Conservation (phyloP, 2,113 vertebrate genomes). For the Cyprinodon variegatus region DNA sequence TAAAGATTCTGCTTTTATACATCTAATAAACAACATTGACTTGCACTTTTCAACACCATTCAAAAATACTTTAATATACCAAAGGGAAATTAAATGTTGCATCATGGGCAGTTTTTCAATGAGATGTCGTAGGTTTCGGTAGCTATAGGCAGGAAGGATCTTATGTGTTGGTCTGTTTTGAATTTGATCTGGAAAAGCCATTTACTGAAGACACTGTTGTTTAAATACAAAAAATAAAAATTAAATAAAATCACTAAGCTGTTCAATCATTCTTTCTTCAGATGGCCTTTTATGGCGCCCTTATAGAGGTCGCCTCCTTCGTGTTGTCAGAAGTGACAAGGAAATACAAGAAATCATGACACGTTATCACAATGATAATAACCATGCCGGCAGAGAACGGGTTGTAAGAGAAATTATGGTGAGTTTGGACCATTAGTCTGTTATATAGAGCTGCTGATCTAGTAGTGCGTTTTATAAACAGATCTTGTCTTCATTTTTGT, state of each 20-base stretch:
- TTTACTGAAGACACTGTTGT: too few species aligned
- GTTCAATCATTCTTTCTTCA: constrained; percentile 12
- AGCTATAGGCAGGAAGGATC: too few species aligned
- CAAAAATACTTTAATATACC: too few species aligned
- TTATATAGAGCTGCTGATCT: neutral
- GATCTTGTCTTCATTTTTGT: neutral
- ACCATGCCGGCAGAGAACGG: constrained; percentile 39
- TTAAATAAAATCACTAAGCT: neutral
- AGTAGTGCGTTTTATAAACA: neutral
- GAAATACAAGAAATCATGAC: constrained; percentile 59
- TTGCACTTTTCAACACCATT: too few species aligned
- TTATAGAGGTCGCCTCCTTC: constrained; percentile 61
- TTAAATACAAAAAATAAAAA: neutral
- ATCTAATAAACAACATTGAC: neutral
- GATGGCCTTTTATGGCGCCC: constrained; percentile 59
- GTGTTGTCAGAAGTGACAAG: constrained; percentile 60
- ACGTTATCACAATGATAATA: constrained; percentile 69
- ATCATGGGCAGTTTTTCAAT: too few species aligned
- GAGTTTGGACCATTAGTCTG: neutral
- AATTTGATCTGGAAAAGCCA: too few species aligned
- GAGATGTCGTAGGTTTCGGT: too few species aligned
- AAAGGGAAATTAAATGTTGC: too few species aligned
- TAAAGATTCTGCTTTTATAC: too few species aligned
- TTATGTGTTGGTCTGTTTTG: too few species aligned
- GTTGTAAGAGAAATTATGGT: constrained; percentile 57